Evolutionary conservation across 1,140 invertebrate genomes (phyloP), one percentile per base, ranked within the genome.

Genomic region (Camponotus floridanus): DNA sequence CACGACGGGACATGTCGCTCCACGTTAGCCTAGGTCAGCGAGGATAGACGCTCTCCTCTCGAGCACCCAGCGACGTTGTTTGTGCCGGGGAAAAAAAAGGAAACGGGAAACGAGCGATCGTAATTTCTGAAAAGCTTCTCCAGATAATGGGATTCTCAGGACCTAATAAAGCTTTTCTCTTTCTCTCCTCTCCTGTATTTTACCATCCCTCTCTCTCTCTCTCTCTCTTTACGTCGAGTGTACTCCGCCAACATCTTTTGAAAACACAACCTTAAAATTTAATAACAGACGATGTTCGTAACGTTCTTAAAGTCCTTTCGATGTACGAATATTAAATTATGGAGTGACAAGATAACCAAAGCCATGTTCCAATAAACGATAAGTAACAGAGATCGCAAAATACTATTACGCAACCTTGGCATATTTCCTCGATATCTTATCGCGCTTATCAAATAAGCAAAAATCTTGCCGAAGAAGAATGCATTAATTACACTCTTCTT

Each of bases 111-210:
- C 21, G 61, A 55, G 31, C 42, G 64, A 26, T 57, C 83, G 80
- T 87, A 90, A 92, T 92, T 92, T 91, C 87, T 88, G 64, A 83
- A 90, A 71, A 92, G 89, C 85, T 85, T 89, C 85, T 45, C 67
- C 64, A 51, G 76, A 91, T 92, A 92, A 91, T 92, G 85, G 83
- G 86, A 91, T 92, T 87, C 84, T 83, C 65, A 57, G 55, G 70
- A 85, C 45, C 62, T 87, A 68, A 90, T 86, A 87, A 89, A 90
- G 70, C 64, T 61, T 74, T 65, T 62, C 71, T 59, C 31, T 62
- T 67, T 70, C 59, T 59, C 36, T 88, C 64, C 31, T 74, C 42
- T 21, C 42, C 7, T n/a, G 26, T 39, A 51, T 48, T 39, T 42
- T 48, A 33, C 57, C 59, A 8, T 21, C n/a, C 64, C 55, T 74